These are phyloP conservation scores for Athalia rosae DNA, from an alignment of 2,888 invertebrate genomes.

Conservation along the genomic window DNA sequence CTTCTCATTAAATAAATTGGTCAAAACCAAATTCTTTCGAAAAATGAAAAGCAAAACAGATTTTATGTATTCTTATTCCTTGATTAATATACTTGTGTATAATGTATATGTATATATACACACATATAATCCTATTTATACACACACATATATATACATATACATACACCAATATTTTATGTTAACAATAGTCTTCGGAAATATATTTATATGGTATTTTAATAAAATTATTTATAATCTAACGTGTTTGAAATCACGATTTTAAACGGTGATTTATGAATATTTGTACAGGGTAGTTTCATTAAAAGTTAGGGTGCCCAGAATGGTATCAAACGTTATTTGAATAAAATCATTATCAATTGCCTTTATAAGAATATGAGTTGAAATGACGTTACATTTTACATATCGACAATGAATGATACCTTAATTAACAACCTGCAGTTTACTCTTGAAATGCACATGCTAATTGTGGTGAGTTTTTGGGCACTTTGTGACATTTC, in stretches of 20 bases:
- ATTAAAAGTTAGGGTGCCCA: constrained; percentile 57
- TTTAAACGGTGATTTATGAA: constrained; percentile 60
- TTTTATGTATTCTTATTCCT: constrained; percentile 42
- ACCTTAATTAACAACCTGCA: constrained; percentile 57
- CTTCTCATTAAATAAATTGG: constrained; percentile 35
- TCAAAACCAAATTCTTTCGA: constrained; percentile 15
- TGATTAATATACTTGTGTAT: constrained; percentile 44
- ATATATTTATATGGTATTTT: constrained; percentile 57
- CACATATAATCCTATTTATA: neutral
- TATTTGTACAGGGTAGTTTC: constrained; percentile 61
- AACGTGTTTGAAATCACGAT: constrained; percentile 62
- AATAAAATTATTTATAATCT: constrained; percentile 61
- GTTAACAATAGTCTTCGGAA: constrained; percentile 57
- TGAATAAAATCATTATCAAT: constrained; percentile 55
- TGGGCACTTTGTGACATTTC: constrained; percentile 72
- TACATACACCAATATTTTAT: constrained; percentile 49
- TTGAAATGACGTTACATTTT: constrained; percentile 48
- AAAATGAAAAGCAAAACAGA: constrained; percentile 38
- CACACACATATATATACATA: constrained; percentile 49
- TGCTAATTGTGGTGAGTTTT: constrained; percentile 62
- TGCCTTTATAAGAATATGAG: constrained; percentile 46
- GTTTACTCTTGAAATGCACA: constrained; percentile 59
- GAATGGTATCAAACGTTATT: constrained; percentile 62
- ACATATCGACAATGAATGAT: constrained; percentile 56
- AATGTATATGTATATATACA: constrained; percentile 55